Evolutionary conservation across 2,888 invertebrate genomes (phyloP).

Genomic region (Glomeris marginata): DNA sequence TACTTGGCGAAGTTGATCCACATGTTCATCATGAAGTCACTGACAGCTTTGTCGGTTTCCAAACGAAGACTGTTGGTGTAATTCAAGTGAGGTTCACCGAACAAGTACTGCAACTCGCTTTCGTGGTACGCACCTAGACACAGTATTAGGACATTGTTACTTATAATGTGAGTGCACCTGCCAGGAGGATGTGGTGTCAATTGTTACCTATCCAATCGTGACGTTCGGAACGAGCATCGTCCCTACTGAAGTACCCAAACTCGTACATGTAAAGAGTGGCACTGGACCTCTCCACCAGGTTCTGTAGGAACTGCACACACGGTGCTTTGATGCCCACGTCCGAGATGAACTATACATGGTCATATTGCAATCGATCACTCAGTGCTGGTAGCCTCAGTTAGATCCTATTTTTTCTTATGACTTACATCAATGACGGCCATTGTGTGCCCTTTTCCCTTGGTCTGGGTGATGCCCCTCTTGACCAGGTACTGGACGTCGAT

Average conservation of each 20-base stretch:
- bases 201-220: constrained; percentile 27
- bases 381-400: no score
- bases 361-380: no score
- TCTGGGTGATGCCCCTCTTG: constrained; percentile 19
- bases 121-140: constrained; percentile 34
- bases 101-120: constrained; percentile 36
- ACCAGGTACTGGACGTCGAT: constrained; percentile 21
- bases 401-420: neutral
- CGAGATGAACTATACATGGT: constrained; percentile 27
- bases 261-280: constrained; percentile 26
- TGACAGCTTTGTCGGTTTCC: constrained; percentile 32
- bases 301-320: constrained; percentile 24
- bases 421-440: constrained; percentile 22
- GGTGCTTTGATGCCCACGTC: constrained; percentile 28
- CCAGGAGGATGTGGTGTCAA: no score
- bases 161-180: no score
- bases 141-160: constrained; percentile 22
- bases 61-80: constrained; percentile 25
- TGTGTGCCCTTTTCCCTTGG: constrained; percentile 21
- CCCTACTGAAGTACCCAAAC: constrained; percentile 25
- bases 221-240: constrained; percentile 24
- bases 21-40: constrained; percentile 34
- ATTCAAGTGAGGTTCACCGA: constrained; percentile 36
- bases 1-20: constrained; percentile 33
- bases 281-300: constrained; percentile 21